A percentile compares a stretch with the other conserved stretches of the same genome.
These are phyloP conservation scores for Semibalanus balanoides DNA, from an alignment of 1,140 invertebrate species.

Conservation along the genomic window DNA sequence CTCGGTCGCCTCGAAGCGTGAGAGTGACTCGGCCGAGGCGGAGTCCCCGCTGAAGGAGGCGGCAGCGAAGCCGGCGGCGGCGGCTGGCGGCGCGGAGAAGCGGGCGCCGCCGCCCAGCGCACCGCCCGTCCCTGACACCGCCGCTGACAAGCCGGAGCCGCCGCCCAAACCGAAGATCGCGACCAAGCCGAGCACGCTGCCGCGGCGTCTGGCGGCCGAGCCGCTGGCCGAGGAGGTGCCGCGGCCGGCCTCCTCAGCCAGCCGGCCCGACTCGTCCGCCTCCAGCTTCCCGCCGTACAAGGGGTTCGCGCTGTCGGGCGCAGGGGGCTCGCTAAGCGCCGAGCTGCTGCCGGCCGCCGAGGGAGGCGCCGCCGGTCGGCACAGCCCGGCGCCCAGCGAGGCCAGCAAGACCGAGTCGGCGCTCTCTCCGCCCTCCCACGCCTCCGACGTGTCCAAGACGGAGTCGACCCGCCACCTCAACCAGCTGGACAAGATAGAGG, in stretches of 20 bases:
- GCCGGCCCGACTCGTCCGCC: slow-evolving; percentile 22
- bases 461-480: slow-evolving; percentile 25
- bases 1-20: neutral
- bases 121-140: too few species aligned
- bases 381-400: slow-evolving; percentile 28
- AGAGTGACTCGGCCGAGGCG: neutral
- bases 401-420: slow-evolving; percentile 28
- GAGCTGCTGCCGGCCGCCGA: slow-evolving; percentile 23
- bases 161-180: neutral
- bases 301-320: slow-evolving; percentile 23
- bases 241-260: slow-evolving; percentile 26
- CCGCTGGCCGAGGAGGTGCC: slow-evolving; percentile 16
- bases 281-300: slow-evolving; percentile 22
- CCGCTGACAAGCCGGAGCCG: neutral
- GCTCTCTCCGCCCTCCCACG: slow-evolving; percentile 27
- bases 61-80: too few species aligned
- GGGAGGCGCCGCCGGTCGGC: slow-evolving; percentile 24
- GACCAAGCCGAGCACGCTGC: neutral
- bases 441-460: slow-evolving; percentile 28
- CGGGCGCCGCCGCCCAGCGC: too few species aligned
- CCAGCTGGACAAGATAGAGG: slow-evolving; percentile 24
- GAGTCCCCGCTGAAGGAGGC: neutral
- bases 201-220: slow-evolving; percentile 11
- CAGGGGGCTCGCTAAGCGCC: slow-evolving; percentile 21
- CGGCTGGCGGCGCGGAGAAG: neutral